Evolutionary conservation across 2,797 vertebrate species (phyloP).

Genomic region (Brachymystax lenok): DNA sequence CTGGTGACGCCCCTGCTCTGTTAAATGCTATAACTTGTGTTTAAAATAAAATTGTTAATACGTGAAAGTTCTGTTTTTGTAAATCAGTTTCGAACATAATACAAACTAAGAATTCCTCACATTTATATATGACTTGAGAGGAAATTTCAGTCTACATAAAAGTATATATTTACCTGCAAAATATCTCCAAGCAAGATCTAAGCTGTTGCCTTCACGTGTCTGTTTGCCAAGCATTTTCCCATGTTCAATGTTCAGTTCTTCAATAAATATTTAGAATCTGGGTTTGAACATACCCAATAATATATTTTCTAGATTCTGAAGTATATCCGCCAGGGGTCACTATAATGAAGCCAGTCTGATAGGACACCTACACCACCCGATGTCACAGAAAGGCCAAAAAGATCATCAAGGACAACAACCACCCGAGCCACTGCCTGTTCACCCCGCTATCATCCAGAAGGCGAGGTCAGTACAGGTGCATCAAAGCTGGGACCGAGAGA

Average conservation of each 20-base stretch:
- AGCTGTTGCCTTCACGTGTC: constrained; percentile 61
- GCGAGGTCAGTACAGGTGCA: too few relatives aligned
- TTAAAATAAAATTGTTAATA: constrained; percentile 68
- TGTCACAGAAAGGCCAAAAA: too few relatives aligned
- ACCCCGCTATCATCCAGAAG: too few relatives aligned
- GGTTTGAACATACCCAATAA: constrained; percentile 49
- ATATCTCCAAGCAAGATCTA: constrained; percentile 52
- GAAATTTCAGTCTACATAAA: constrained; percentile 53
- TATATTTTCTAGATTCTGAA: constrained; percentile 42
- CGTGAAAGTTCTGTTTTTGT: constrained; percentile 73
- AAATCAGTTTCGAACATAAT: constrained; percentile 73
- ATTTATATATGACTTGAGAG: constrained; percentile 60
- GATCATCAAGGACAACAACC: too few relatives aligned
- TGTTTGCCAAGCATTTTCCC: constrained; percentile 61
- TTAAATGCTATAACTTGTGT: constrained; percentile 74
- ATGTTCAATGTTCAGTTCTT: constrained; percentile 78
- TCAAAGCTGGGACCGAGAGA: too few relatives aligned
- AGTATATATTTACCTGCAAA: constrained; percentile 44
- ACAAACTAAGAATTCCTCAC: constrained; percentile 81
- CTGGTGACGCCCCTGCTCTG: constrained; percentile 33
- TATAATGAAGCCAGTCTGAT: background rate
- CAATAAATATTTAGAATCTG: constrained; percentile 91
- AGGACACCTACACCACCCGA: too few relatives aligned
- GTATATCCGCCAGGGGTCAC: constrained; percentile 15
- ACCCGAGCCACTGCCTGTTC: too few relatives aligned